Conservation (phyloP, 2,888 invertebrate genomes). For the Dasysyrphus tricinctus region DNA sequence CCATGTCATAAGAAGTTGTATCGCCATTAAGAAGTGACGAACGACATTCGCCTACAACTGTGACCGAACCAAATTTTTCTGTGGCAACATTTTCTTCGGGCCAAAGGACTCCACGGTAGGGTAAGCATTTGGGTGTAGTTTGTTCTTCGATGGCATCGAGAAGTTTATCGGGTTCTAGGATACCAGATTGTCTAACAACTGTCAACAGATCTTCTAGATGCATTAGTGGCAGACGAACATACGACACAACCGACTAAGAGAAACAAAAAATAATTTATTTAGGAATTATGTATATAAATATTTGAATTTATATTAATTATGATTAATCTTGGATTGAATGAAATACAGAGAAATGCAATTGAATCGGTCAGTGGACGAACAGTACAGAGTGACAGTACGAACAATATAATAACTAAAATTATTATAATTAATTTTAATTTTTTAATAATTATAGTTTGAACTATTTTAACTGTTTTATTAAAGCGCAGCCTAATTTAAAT, state of each 20-base stretch:
- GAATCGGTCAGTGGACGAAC: too few relatives aligned
- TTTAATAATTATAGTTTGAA: too few relatives aligned
- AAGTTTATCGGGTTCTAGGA: constrained; percentile 94
- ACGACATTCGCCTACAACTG: constrained; percentile 95
- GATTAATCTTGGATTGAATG: too few relatives aligned
- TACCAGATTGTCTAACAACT: constrained; percentile 93
- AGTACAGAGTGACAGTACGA: too few relatives aligned
- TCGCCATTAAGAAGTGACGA: constrained; percentile 95
- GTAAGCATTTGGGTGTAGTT: constrained; percentile 91
- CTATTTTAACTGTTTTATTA: too few relatives aligned
- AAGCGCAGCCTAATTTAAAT: too few relatives aligned
- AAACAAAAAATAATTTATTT: constrained; percentile 3
- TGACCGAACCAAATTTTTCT: constrained; percentile 91
- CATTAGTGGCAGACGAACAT: constrained; percentile 94
- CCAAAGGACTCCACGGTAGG: constrained; percentile 92
- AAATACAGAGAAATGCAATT: too few relatives aligned
- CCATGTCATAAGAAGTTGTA: constrained; percentile 94
- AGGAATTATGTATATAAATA: too few relatives aligned
- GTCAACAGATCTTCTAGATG: constrained; percentile 93
- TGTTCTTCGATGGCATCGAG: constrained; percentile 97
- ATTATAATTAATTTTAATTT: too few relatives aligned
- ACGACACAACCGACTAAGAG: constrained; percentile 85
- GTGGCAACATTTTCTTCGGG: constrained; percentile 97
- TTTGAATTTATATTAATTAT: too few relatives aligned
- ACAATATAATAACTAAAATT: too few relatives aligned